Percentiles rank a stretch among this genome's conserved stretches.
Evolutionary conservation across 2,113 vertebrate species (phyloP).

Genomic region (Cervus canadensis): DNA sequence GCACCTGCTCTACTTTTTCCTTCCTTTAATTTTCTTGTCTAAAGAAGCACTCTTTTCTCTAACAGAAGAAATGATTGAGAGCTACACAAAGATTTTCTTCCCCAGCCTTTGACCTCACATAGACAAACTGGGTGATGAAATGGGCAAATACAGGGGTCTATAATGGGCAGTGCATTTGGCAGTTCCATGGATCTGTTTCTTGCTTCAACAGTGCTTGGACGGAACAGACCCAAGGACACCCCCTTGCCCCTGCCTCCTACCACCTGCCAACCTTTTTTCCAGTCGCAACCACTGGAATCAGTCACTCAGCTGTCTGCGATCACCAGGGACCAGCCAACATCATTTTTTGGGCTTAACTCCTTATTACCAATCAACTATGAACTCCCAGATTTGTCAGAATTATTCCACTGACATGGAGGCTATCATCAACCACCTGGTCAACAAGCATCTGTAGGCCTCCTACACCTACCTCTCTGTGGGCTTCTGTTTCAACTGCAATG

Average conservation of each 20-base stretch:
- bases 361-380: background rate
- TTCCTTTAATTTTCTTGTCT: background rate
- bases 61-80: background rate
- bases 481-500: background rate
- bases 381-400: background rate
- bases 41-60: background rate
- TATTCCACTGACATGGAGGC: background rate
- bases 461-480: background rate
- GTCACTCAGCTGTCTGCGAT: background rate
- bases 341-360: background rate
- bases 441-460: background rate
- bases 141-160: background rate
- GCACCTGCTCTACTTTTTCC: background rate
- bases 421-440: background rate
- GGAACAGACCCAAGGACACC: background rate
- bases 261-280: background rate
- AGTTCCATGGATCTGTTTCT: background rate
- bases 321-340: background rate
- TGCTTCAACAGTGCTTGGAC: background rate
- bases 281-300: background rate
- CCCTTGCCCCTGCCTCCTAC: background rate
- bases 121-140: background rate
- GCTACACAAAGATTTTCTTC: background rate
- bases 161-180: background rate
- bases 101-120: background rate